A percentile compares a stretch with the other conserved stretches of the same genome.
Conservation (phyloP, 2,888 invertebrate species). For the Odiellus spinosus region DNA sequence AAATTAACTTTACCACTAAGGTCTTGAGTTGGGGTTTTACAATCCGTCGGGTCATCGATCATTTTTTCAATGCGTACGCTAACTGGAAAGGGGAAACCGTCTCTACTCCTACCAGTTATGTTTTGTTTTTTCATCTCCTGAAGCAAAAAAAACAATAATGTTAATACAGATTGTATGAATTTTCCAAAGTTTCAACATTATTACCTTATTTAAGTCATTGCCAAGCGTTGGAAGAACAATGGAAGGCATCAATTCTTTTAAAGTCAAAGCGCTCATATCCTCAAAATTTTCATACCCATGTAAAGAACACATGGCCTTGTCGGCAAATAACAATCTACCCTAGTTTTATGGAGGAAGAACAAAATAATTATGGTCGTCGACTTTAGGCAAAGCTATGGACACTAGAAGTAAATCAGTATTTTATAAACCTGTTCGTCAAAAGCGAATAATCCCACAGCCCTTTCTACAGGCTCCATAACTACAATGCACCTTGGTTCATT, state of each 20-base stretch:
- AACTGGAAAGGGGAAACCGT: constrained; percentile 45
- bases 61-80: constrained; percentile 19
- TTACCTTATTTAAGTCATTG: no score
- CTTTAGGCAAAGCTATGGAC: background rate
- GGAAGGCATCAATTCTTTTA: constrained; percentile 28
- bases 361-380: background rate
- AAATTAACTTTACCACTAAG: background rate
- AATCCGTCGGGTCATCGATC: background rate
- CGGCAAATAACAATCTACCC: constrained; percentile 29
- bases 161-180: background rate
- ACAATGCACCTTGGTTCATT: constrained; percentile 41
- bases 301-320: constrained; percentile 26
- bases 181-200: no score
- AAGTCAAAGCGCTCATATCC: constrained; percentile 25
- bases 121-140: constrained; percentile 42
- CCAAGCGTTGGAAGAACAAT: constrained; percentile 18
- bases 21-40: background rate
- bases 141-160: background rate
- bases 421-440: background rate
- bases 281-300: constrained; percentile 25
- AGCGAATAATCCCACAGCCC: constrained; percentile 40
- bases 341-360: constrained; percentile 18
- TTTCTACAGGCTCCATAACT: constrained; percentile 47
- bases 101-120: constrained; percentile 46
- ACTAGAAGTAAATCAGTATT: background rate